A percentile compares a stretch with the other conserved stretches of the same genome.
Evolutionary conservation across 2,888 invertebrate species (phyloP).

Genomic region (Tetragnatha montana): DNA sequence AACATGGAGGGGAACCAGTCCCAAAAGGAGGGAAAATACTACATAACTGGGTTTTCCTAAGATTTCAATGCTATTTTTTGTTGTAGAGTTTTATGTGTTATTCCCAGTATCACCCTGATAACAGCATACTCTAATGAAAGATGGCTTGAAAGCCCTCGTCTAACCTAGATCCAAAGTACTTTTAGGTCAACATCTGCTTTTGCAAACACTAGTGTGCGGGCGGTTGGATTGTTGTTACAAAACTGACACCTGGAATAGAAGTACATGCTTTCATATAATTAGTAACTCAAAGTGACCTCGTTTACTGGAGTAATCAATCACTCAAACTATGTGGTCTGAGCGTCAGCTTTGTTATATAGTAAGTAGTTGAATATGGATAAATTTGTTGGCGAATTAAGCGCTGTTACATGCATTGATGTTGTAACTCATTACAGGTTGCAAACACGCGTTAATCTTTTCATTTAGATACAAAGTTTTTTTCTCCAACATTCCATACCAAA

Average conservation of each 20-base stretch:
- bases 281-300: conserved; percentile 25
- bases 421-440: no score
- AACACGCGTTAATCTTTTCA: no score
- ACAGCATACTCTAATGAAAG: conserved; percentile 29
- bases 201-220: conserved; percentile 33
- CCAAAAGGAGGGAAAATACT: no score
- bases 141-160: conserved; percentile 27
- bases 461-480: no score
- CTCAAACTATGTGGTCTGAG: neutral
- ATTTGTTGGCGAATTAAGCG: no score
- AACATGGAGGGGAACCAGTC: no score
- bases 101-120: conserved; percentile 44
- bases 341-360: no score
- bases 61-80: no score
- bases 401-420: no score
- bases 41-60: no score
- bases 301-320: neutral
- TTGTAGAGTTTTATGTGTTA: conserved; percentile 5
- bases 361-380: no score
- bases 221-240: neutral
- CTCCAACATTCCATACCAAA: no score
- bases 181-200: conserved; percentile 54
- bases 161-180: conserved; percentile 36
- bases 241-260: conserved; percentile 1
- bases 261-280: neutral